Evolutionary conservation across 2,888 invertebrate species (phyloP).

Genomic region (Hypena proboscidalis): DNA sequence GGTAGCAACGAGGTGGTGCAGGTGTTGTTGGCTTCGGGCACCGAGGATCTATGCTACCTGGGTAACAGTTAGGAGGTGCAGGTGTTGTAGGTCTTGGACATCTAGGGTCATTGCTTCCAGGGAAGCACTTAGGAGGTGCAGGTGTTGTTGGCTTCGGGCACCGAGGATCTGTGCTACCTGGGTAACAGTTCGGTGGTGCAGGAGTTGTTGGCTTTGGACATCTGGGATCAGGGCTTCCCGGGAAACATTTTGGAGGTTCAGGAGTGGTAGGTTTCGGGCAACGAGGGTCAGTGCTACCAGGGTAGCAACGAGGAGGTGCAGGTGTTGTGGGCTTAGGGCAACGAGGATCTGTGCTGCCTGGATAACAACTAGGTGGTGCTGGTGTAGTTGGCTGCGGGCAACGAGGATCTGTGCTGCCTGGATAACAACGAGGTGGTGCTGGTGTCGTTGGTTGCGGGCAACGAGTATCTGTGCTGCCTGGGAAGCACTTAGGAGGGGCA

Average conservation of each 20-base stretch:
- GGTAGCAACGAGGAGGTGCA: conserved; percentile 19
- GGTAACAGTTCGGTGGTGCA: conserved; percentile 34
- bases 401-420: conserved; percentile 13
- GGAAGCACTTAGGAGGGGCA: conserved; percentile 23
- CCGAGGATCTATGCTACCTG: conserved; percentile 36
- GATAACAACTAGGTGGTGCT: conserved; percentile 13
- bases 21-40: conserved; percentile 39
- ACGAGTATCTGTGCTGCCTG: conserved; percentile 25
- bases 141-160: conserved; percentile 36
- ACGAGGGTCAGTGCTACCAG: conserved; percentile 30
- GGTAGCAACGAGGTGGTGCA: conserved; percentile 26
- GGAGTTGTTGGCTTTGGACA: conserved; percentile 42
- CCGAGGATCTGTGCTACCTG: conserved; percentile 39
- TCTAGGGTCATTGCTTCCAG: conserved; percentile 62
- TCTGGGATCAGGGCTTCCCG: conserved; percentile 41
- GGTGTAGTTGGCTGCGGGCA: conserved; percentile 24
- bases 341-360: conserved; percentile 15
- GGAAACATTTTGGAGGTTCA: conserved; percentile 22
- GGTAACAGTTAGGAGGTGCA: conserved; percentile 32
- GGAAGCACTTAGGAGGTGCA: conserved; percentile 40
- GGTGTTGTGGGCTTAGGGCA: conserved; percentile 21
- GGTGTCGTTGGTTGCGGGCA: conserved; percentile 31
- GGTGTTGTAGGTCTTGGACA: conserved; percentile 45
- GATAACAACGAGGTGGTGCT: conserved; percentile 22
- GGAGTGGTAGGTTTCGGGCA: conserved; percentile 38